Percentiles rank a stretch among this genome's conserved stretches.
Conservation (phyloP, 1,140 invertebrate species). For the Euschistus heros region DNA sequence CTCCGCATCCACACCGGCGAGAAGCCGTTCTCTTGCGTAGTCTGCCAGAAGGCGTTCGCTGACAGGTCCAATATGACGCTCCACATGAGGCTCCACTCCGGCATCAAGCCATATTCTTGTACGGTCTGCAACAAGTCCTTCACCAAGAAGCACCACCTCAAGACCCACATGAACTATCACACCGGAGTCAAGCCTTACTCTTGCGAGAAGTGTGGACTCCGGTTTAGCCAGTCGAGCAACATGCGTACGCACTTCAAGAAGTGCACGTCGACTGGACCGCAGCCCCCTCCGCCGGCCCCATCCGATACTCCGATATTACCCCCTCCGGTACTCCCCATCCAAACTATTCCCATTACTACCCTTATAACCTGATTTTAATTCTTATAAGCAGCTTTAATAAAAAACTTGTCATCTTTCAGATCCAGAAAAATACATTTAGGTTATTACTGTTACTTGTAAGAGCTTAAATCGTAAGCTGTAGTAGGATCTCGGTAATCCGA, state of each 20-base stretch:
- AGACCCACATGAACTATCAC: constrained; percentile 51
- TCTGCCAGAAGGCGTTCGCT: constrained; percentile 63
- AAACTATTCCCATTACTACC: not conserved
- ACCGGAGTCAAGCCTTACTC: constrained; percentile 42
- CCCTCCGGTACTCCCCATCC: not conserved
- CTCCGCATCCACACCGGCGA: constrained; percentile 66
- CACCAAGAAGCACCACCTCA: constrained; percentile 72
- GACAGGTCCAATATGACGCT: constrained; percentile 73
- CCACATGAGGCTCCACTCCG: constrained; percentile 64
- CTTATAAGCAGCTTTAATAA: too few species aligned
- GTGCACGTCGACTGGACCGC: constrained; percentile 20
- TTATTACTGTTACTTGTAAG: too few species aligned
- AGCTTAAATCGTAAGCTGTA: too few species aligned
- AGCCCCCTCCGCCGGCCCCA: not conserved
- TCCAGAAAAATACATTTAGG: too few species aligned
- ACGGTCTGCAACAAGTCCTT: constrained; percentile 74
- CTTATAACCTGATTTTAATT: not conserved
- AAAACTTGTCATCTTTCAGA: too few species aligned
- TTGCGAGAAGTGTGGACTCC: constrained; percentile 41
- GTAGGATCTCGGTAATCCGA: too few species aligned
- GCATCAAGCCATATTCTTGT: constrained; percentile 79
- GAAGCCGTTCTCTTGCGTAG: constrained; percentile 57
- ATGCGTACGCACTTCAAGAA: constrained; percentile 32
- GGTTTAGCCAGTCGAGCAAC: constrained; percentile 39
- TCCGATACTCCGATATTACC: not conserved